Evolutionary conservation across 2,797 vertebrate species (phyloP).

Genomic region (Hybognathus amarus): DNA sequence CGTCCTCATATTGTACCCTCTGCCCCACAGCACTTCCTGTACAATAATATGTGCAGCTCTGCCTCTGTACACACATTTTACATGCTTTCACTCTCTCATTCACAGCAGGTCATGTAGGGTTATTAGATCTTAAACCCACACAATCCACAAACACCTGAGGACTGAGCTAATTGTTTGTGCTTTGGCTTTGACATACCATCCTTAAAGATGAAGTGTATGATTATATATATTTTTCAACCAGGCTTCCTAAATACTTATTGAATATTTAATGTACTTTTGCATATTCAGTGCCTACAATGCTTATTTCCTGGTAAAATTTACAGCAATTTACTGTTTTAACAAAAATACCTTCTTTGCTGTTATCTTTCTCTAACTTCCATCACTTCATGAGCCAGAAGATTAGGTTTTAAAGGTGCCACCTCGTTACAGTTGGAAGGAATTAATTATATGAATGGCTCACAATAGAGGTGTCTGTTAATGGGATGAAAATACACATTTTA

Average conservation of each 20-base stretch:
- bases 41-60: slow-evolving; percentile 9
- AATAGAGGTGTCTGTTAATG: neutral
- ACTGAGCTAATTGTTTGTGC: slow-evolving; percentile 1
- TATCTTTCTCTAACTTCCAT: neutral
- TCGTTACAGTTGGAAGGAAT: neutral
- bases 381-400: neutral
- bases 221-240: neutral
- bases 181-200: neutral
- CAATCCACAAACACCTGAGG: neutral
- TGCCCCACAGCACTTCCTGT: slow-evolving; percentile 43
- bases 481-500: neutral
- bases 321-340: neutral
- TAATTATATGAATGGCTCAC: neutral
- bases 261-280: neutral
- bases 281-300: neutral
- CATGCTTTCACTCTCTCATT: slow-evolving; percentile 14
- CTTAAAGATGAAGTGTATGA: slow-evolving; percentile 10
- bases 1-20: slow-evolving; percentile 46
- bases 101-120: neutral
- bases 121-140: slow-evolving; percentile 2
- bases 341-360: neutral
- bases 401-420: neutral
- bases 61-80: neutral
- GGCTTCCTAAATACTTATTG: slow-evolving; percentile 2
- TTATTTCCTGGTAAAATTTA: neutral